Evolutionary conservation across 2,797 vertebrate species (phyloP), one percentile per base, ranked within the genome.

Genomic region (Molothrus aeneus): DNA sequence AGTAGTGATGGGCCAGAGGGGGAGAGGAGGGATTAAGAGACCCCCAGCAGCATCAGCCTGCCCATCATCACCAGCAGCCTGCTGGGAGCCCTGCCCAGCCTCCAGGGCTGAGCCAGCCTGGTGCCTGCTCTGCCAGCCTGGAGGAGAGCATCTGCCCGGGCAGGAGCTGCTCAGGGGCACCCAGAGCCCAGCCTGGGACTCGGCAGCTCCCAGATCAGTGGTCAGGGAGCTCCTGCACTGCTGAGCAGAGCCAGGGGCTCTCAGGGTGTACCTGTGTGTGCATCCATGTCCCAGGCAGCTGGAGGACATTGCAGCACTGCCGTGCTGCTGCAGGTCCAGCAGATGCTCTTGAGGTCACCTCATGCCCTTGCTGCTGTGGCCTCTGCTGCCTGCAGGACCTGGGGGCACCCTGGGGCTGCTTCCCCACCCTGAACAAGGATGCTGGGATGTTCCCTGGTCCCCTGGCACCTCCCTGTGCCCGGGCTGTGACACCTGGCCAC

Each of bases 41-140:
- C 9, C 29, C 17, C 6, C 24, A 45, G 54, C 25, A 61, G 45
- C 48, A 78, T 25, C 60, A 57, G 21, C 60, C 65, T 66, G 36
- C 5, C 68, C 26, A 9, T 40, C 38, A 20, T 7, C 17, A 11
- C 2, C 21, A 64, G 32, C 38, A 34, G 4, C 0, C 0, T 42
- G 29, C 57, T 59, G n/a, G n/a, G 45, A 17, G 12, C 26, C 25
- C 32, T 38, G 50, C 65, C 36, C 42, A 42, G 48, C 26, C 34
- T 10, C 24, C 36, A 50, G 31, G 71, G 15, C 59, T 45, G 54
- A 50, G 47, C 59, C 7, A 6, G 18, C 9, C 79, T 22, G 12
- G 17, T 28, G 56, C 42, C 68, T 28, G 14, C 59, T 60, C 65
- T 80, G 51, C 59, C 9, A 9, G 1, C 8, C 48, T 10, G 17